A percentile compares a stretch with the other conserved stretches of the same genome.
phyloP scores from a whole-genome alignment of 2,113 vertebrate species.

The Thryonomys swinderianus region DNA sequence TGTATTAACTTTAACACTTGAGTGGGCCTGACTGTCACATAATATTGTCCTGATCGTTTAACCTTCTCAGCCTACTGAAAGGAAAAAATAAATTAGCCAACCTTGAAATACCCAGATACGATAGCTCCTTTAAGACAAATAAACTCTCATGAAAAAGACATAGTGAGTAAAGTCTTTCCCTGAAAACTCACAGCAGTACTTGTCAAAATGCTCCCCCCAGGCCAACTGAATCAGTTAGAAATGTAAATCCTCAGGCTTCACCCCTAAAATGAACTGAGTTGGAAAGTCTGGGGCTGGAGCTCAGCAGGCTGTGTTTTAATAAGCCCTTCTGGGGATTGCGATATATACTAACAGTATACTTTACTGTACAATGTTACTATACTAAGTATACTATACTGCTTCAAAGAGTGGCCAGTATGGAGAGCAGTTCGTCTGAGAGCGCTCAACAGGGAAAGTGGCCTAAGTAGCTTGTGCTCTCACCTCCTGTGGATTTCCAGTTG shows the following conservation, averaged over 20 bases:
- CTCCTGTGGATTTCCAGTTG: slow-evolving; percentile 64
- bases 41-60: neutral
- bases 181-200: neutral
- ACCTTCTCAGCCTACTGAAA: neutral
- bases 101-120: neutral
- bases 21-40: neutral
- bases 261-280: neutral
- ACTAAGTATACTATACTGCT: no score
- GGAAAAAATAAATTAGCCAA: neutral
- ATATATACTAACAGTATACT: neutral
- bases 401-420: neutral
- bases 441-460: neutral
- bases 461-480: slow-evolving; percentile 60
- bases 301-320: neutral
- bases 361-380: no score
- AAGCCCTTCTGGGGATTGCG: neutral
- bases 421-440: neutral
- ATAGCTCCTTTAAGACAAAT: neutral
- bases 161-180: neutral
- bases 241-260: neutral
- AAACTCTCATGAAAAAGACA: neutral
- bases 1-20: neutral
- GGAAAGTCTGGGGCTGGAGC: neutral
- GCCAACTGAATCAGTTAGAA: neutral
- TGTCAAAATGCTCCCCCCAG: neutral